Conservation (phyloP, 1,140 invertebrate genomes). For the Magallana gigas region DNA sequence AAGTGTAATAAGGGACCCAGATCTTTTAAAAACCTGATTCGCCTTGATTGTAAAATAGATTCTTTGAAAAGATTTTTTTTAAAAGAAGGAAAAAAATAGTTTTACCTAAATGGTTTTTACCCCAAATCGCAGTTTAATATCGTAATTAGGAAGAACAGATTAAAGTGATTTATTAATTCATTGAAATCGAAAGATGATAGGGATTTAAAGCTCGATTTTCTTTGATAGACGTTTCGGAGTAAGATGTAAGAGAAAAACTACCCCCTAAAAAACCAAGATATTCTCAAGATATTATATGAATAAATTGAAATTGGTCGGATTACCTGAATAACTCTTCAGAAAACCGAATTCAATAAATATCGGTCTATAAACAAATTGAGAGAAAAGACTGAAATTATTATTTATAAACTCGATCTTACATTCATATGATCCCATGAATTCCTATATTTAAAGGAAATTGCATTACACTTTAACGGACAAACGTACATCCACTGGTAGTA, state of each 20-base stretch:
- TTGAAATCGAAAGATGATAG: conserved; percentile 29
- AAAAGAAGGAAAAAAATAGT: neutral
- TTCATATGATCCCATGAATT: too few relatives aligned
- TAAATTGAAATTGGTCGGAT: neutral
- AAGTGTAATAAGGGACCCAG: conserved; percentile 21
- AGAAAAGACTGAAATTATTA: too few relatives aligned
- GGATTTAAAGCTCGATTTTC: neutral
- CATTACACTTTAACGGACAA: too few relatives aligned
- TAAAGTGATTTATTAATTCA: conserved; percentile 21
- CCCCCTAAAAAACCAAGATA: neutral
- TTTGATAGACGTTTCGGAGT: conserved; percentile 29
- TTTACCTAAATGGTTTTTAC: neutral
- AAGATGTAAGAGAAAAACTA: conserved; percentile 1
- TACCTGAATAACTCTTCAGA: neutral
- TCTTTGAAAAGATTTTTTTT: conserved; percentile 18
- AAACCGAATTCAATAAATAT: too few relatives aligned
- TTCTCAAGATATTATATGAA: neutral
- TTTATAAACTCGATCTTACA: too few relatives aligned
- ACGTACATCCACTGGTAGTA: too few relatives aligned
- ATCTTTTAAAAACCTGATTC: conserved; percentile 7
- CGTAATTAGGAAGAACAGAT: conserved; percentile 5
- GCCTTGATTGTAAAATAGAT: neutral
- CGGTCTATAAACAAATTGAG: too few relatives aligned
- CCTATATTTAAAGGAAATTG: too few relatives aligned
- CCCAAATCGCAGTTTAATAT: conserved; percentile 17